Percentiles rank a stretch among this genome's conserved stretches.
Conservation (phyloP, 2,888 invertebrate genomes). For the Coleophora deauratella region DNA sequence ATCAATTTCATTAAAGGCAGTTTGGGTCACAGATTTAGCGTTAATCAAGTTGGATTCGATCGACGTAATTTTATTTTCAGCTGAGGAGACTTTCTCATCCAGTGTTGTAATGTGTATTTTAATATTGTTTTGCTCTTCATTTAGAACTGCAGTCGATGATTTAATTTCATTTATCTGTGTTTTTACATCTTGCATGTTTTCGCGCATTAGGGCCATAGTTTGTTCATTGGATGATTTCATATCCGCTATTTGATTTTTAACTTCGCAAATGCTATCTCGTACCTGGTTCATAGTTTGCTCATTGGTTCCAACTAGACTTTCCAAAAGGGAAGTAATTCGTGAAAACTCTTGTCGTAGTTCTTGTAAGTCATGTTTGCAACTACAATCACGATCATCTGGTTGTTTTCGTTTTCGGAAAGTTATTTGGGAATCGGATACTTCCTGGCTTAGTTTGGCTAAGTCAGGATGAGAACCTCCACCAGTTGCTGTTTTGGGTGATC, state of each 20-base stretch:
- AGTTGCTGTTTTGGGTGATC: background rate
- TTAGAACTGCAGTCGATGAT: background rate
- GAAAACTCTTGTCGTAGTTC: background rate
- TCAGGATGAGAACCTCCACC: background rate
- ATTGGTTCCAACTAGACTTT: background rate
- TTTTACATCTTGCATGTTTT: background rate
- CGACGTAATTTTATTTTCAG: background rate
- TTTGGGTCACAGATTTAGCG: background rate
- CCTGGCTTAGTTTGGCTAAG: background rate
- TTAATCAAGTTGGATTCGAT: background rate
- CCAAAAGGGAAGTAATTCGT: background rate
- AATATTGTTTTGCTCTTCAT: conserved; percentile 1
- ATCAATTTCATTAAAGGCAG: background rate
- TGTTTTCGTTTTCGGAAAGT: background rate
- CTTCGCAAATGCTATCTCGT: background rate
- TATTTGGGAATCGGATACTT: background rate
- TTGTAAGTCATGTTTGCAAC: background rate
- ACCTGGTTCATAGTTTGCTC: background rate
- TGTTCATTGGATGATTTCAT: background rate
- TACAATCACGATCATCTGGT: background rate
- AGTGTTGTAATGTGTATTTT: conserved; percentile 1
- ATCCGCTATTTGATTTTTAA: background rate
- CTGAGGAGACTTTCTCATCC: background rate
- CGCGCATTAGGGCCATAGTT: background rate
- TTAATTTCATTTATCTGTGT: conserved; percentile 2